Evolutionary conservation across 2,113 vertebrate species (phyloP), one percentile per base, ranked within the genome.

Genomic region (Tenebrosternarchus preto): DNA sequence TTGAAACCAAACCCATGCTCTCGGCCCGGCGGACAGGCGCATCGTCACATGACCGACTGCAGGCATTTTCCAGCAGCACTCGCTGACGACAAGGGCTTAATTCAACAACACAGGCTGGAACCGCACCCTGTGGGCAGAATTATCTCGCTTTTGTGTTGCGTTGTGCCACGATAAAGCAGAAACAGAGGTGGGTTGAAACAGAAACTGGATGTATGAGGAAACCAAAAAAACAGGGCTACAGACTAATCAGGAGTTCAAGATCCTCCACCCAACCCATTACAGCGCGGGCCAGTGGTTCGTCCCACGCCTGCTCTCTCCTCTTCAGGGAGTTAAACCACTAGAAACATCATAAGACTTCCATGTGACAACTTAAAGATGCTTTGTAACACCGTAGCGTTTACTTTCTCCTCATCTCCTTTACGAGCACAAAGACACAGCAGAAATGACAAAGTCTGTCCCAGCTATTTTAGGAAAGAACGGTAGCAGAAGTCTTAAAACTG

Each of bases 331-430:
- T 39, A 57, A 55, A 59, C 24, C 56, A 83, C 83, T 89, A 50
- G 76, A 46, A 91, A 92, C 90, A 92, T 92, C 92, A 92, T 90
- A 89, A 88, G 91, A 89, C 90, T 87, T 55, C 73, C 85, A 86
- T 91, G 87, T 88, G 88, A 84, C 78, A 31, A 80, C 82, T 76
- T 85, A 77, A 85, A n/a, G n/a, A n/a, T n/a, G n/a, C n/a, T n/a
- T n/a, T n/a, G n/a, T n/a, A n/a, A n/a, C n/a, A n/a, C n/a, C n/a
- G n/a, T n/a, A n/a, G n/a, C n/a, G n/a, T n/a, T n/a, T n/a, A n/a
- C n/a, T n/a, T n/a, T n/a, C n/a, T n/a, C n/a, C n/a, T n/a, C n/a
- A n/a, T n/a, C n/a, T n/a, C n/a, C n/a, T n/a, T n/a, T n/a, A n/a
- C n/a, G n/a, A n/a, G n/a, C n/a, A n/a, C n/a, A n/a, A n/a, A n/a